These are phyloP conservation scores for Zele albiditarsus DNA, from an alignment of 2,888 invertebrate species.

Conservation along the genomic window DNA sequence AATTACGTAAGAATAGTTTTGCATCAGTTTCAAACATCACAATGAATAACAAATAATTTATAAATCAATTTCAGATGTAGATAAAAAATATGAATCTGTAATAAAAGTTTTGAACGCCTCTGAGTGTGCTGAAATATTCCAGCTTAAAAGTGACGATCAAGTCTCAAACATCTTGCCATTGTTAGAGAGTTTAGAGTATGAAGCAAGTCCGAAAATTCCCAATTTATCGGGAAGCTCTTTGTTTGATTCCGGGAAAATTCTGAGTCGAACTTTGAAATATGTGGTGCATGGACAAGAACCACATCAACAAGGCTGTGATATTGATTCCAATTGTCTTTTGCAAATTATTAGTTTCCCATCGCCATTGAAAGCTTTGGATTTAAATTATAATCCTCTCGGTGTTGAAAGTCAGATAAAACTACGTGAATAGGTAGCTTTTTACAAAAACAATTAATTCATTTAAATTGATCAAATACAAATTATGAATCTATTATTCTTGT, in stretches of 20 bases:
- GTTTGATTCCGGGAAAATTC: slow-evolving; percentile 50
- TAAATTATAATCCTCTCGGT: slow-evolving; percentile 83
- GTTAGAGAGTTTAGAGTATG: slow-evolving; percentile 62
- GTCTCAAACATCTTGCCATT: slow-evolving; percentile 56
- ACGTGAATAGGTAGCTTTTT: slow-evolving; percentile 52
- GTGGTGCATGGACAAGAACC: slow-evolving; percentile 60
- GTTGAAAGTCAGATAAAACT: slow-evolving; percentile 72
- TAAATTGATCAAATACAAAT: slow-evolving; percentile 63
- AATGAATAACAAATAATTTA: slow-evolving; percentile 23
- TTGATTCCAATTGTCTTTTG: slow-evolving; percentile 58
- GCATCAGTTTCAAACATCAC: slow-evolving; percentile 4
- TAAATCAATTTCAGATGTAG: slow-evolving; percentile 74
- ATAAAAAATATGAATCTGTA: slow-evolving; percentile 76
- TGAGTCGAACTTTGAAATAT: slow-evolving; percentile 55
- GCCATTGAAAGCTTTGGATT: slow-evolving; percentile 73
- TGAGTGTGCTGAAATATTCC: slow-evolving; percentile 63
- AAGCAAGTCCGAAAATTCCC: slow-evolving; percentile 60
- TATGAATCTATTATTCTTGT: slow-evolving; percentile 39
- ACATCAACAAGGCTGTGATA: slow-evolving; percentile 65
- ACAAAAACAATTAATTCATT: slow-evolving; percentile 61
- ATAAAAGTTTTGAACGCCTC: slow-evolving; percentile 62
- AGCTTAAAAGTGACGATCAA: slow-evolving; percentile 53
- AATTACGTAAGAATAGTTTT: slow-evolving; percentile 73
- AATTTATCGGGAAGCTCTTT: slow-evolving; percentile 60
- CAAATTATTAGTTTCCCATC: slow-evolving; percentile 60